Base-by-base conservation (phyloP, 1,140 invertebrate genomes). In the Sarcophaga bullata region DNA sequence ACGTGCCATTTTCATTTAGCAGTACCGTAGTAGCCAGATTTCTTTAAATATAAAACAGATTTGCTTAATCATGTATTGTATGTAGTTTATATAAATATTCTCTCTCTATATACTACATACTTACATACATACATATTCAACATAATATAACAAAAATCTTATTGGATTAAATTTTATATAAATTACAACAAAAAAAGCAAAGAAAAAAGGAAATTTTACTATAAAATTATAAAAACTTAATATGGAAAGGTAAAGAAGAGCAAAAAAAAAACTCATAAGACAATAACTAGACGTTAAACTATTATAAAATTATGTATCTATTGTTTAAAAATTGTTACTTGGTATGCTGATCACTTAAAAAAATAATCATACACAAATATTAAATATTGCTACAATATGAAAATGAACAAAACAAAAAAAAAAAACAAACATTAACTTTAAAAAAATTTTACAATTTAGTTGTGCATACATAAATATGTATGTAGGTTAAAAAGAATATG, bases 251-350 rank as follows among this genome's bases (percentile, higher is more conserved):
- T 72, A 50, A 78, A n/a, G n/a, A n/a, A n/a, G n/a, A n/a, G n/a
- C n/a, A n/a, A 78, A 52, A 4, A 25, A 50, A 78, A 78, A 52
- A n/a, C 37, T 76, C 11, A 52, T 50, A 78, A 78, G 75, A 78
- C 75, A 78, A 78, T 78, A 78, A 78, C 75, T 78, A 78, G 75
- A 78, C 50, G 17, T 78, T 78, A 52, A 78, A 78, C 75, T 78
- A 78, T 52, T 52, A n/a, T 19, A 78, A 78, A 48, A 78, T 50
- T 50, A 76, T 37, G 25, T 37, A 37, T 68, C 0, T 78, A 50
- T 78, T 25, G 25, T 78, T 78, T 78, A 78, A 25, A 78, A 49
- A 78, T 49, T 78, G 48, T 78, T 78, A 78, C 25, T 50, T 78
- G 75, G 75, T 52, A 52, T 78, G 49, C 75, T 52, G 49, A 78